A percentile compares a stretch with the other conserved stretches of the same genome.
phyloP scores from a whole-genome alignment of 2,888 invertebrate species.

The Isotomurus palustris region DNA sequence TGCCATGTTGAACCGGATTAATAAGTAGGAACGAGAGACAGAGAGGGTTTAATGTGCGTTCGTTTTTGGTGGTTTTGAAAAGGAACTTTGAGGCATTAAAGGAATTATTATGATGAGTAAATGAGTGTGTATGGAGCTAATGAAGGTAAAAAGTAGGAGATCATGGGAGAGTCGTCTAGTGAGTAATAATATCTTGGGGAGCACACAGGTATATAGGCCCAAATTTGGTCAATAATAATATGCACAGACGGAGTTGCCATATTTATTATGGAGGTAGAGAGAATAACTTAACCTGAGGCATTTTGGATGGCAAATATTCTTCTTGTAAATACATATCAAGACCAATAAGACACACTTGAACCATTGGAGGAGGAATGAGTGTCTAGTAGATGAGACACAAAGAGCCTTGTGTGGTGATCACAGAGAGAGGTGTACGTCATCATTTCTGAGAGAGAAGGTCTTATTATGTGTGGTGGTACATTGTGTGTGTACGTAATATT shows the following conservation, averaged over 20 bases:
- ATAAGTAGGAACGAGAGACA: too few relatives aligned
- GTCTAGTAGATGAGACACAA: neutral
- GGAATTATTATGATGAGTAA: conserved; percentile 19
- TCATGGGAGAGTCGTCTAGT: conserved; percentile 28
- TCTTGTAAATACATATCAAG: neutral
- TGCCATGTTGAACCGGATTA: too few relatives aligned
- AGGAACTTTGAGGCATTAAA: conserved; percentile 5
- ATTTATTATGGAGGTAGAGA: conserved; percentile 19
- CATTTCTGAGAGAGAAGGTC: neutral
- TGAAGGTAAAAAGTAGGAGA: conserved; percentile 40
- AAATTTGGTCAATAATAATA: conserved; percentile 46
- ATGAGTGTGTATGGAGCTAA: conserved; percentile 27
- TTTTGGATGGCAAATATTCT: conserved; percentile 12
- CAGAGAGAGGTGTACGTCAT: neutral
- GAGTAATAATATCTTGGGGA: conserved; percentile 29
- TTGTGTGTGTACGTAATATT: neutral
- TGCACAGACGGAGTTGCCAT: conserved; percentile 18
- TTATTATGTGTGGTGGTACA: neutral
- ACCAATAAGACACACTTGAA: neutral
- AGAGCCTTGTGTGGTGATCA: neutral
- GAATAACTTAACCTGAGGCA: conserved; percentile 10
- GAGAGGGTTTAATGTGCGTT: too few relatives aligned
- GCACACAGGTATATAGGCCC: conserved; percentile 33
- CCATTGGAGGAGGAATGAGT: neutral
- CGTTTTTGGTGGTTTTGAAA: neutral